Evolutionary conservation across 92 coral and sea anemone genomes (phyloP), one percentile per base, ranked within the genome.

Genomic region (Chrysogorgia sp.): DNA sequence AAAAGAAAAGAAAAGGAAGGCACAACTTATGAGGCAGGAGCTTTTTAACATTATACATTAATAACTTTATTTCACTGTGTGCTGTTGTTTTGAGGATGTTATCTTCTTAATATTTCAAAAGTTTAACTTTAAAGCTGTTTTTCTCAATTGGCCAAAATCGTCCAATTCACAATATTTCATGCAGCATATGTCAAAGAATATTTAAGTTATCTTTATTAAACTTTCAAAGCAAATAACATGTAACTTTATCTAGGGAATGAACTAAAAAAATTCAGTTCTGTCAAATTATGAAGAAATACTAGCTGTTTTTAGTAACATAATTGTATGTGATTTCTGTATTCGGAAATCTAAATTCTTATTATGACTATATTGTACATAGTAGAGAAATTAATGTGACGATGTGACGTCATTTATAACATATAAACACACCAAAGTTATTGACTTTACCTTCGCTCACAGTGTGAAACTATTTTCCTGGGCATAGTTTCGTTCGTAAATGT

Each of bases 1-100:
- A 70, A 81, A 74, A 74, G 72, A 28, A 37, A 60, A 65, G 49
- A 59, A 60, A 35, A 56, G 10, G 75, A 82, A 50, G 86, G 82
- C 24, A n/a, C 41, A 14, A 74, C 74, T 25, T 74, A 74, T 61
- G 86, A 32, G 37, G 28, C 82, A 49, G 74, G 81, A 13, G 60
- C 70, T 40, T 74, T 82, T 33, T 71, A 48, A 59, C 17, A 17
- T 43, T 9, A 17, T 17, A 43, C 9, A 9, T 43, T 43, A 43
- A 17, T 43, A 43, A 43, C 50, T 8, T 43, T 8, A 17, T 8
- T 9, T 17, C 50, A 8, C 17, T 9, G 9, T 43, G 17, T 43
- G 9, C 17, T 8, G 50, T 8, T 17, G 10, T 17, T 8, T 43
- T 43, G 9, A 17, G 9, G 50, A 8, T 43, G 17, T 43, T 8